Base-by-base conservation (phyloP, 2,888 invertebrate genomes). In the Anagyrus pseudococci region DNA sequence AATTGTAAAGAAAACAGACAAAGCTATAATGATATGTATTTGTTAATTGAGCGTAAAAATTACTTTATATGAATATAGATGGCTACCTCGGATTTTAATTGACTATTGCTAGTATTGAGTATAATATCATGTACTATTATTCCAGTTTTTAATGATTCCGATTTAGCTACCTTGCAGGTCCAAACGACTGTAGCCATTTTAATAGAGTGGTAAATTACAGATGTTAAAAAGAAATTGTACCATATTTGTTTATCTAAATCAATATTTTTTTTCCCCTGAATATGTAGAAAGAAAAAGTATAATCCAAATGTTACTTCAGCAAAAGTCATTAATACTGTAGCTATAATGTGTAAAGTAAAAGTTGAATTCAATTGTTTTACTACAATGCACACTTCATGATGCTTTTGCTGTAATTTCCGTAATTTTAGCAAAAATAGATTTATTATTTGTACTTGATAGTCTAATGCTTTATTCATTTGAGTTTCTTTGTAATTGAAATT, bases 281-380 rank as follows among this genome's bases (percentile, higher is more conserved):
- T 33, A 10, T 69, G 66, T 0, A 77, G 52, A 20, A 77, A 64
- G 43, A 71, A 75, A 62, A 77, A 77, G 44, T 77, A 77, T 3
- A 76, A 65, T 13, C 73, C 73, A 54, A 76, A 76, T 0, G 75
- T 74, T 1, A 75, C 69, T 59, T 77, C 76, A 2, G 71, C 69
- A 56, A 77, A 76, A 2, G 75, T 75, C 4, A 76, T 67, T 1
- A 71, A 71, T 4, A 75, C 69, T 1, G 71, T 70, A 0, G 69
- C 69, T 7, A 72, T 60, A 4, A 73, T 63, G 29, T 73, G 74
- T 6, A 69, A 55, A 4, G 71, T 67, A 58, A 75, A 77, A 1
- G 71, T 69, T 1, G 69, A 57, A 46, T 76, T 77, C 3, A 73
- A 61, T 20, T 65, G 56, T 23, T 70, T 69, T 1, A 76, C 52